Conservation (phyloP, 2,113 vertebrate genomes). For the Platichthys flesus region DNA sequence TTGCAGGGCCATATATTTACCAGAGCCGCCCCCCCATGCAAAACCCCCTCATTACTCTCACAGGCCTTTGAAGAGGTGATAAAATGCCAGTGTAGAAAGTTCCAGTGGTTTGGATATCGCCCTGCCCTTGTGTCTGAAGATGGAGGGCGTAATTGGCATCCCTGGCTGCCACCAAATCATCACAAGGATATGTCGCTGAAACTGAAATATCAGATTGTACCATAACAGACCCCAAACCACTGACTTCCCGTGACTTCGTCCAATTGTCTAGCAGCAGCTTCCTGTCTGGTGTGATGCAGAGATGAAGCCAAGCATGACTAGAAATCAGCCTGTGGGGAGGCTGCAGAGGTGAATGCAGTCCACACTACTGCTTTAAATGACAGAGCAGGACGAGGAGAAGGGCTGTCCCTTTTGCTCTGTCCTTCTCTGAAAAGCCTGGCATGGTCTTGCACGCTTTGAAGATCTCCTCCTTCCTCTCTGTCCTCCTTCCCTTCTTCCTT, state of each 20-base stretch:
- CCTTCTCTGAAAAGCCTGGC: constrained; percentile 43
- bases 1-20: constrained; percentile 69
- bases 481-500: constrained; percentile 34
- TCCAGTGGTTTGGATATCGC: constrained; percentile 63
- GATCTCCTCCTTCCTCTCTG: constrained; percentile 14
- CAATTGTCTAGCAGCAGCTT: constrained; percentile 26
- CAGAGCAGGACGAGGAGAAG: constrained; percentile 32
- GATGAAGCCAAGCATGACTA: constrained; percentile 21
- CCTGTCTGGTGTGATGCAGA: constrained; percentile 27
- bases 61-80: constrained; percentile 67
- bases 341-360: constrained; percentile 14
- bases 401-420: constrained; percentile 26
- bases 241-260: constrained; percentile 13
- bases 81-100: constrained; percentile 63
- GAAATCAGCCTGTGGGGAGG: not conserved
- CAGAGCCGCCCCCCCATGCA: constrained; percentile 6
- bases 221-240: not conserved
- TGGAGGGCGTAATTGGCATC: constrained; percentile 36
- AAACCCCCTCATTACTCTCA: constrained; percentile 59
- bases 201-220: constrained; percentile 14
- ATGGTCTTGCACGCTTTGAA: constrained; percentile 45
- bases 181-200: not conserved
- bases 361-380: constrained; percentile 31
- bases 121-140: constrained; percentile 48
- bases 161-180: constrained; percentile 13